phyloP scores from a whole-genome alignment of 2,888 invertebrate genomes.

The Diaperis boleti region DNA sequence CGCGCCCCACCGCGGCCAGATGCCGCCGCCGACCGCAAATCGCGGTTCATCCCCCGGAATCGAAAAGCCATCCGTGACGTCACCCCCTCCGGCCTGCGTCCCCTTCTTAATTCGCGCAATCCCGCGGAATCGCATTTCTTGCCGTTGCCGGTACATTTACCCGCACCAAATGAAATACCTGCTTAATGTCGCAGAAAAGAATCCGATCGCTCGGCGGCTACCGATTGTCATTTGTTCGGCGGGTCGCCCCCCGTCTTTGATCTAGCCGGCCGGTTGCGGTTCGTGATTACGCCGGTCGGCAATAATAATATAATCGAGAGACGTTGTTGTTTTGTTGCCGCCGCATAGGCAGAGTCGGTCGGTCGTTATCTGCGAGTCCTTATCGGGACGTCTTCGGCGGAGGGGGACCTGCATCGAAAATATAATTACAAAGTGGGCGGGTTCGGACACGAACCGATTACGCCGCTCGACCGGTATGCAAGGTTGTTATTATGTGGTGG shows the following conservation, averaged over 20 bases:
- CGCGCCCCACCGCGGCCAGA: neutral
- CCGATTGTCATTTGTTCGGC: neutral
- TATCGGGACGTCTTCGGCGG: constrained; percentile 29
- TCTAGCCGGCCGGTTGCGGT: constrained; percentile 14
- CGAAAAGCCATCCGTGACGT: constrained; percentile 15
- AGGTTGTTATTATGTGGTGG: constrained; percentile 66
- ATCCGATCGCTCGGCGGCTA: constrained; percentile 32
- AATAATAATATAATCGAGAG: no score
- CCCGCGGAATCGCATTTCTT: constrained; percentile 35
- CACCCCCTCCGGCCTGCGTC: no score
- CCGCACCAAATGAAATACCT: constrained; percentile 36
- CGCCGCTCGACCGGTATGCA: constrained; percentile 58
- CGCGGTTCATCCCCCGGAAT: neutral
- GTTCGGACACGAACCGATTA: constrained; percentile 64
- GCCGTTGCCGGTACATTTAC: constrained; percentile 33
- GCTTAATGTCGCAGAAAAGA: constrained; percentile 42
- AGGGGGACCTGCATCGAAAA: constrained; percentile 59
- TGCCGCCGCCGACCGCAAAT: constrained; percentile 7
- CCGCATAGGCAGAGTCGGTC: no score
- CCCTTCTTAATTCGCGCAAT: constrained; percentile 17
- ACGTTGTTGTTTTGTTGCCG: neutral
- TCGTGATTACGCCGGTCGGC: constrained; percentile 35
- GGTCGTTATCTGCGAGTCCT: constrained; percentile 25
- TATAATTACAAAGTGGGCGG: constrained; percentile 66
- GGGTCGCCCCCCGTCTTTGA: neutral